Percentiles rank a stretch among this genome's conserved stretches.
Evolutionary conservation across 2,113 vertebrate species (phyloP).

Genomic region (Oxygymnocypris stewartii): DNA sequence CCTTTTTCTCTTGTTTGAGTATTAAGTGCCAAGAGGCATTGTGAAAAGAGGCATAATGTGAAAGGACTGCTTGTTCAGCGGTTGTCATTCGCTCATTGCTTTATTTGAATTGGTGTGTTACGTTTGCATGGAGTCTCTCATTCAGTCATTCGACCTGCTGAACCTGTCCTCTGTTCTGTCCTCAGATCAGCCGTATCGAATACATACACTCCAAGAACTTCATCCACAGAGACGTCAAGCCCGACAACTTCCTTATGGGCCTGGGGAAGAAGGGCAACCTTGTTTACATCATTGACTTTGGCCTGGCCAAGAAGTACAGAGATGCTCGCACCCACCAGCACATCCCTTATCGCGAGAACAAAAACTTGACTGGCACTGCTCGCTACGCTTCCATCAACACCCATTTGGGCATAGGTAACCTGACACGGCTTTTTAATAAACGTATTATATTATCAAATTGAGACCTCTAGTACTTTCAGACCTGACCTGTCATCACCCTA

Average conservation of each 20-base stretch:
- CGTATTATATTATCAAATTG: background rate
- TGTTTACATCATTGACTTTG: slow-evolving; percentile 97
- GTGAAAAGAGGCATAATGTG: background rate
- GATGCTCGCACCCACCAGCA: slow-evolving; percentile 97
- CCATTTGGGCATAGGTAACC: slow-evolving; percentile 91
- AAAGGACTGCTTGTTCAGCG: slow-evolving; percentile 20
- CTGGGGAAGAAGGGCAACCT: slow-evolving; percentile 96
- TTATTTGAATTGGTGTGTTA: slow-evolving; percentile 34
- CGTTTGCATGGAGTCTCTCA: background rate
- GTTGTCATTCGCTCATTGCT: background rate
- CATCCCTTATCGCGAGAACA: slow-evolving; percentile 97
- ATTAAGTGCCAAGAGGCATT: background rate
- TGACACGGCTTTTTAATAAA: background rate
- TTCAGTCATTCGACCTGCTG: background rate
- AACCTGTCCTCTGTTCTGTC: background rate
- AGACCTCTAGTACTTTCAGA: background rate
- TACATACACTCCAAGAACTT: slow-evolving; percentile 99
- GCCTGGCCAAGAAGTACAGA: slow-evolving; percentile 95
- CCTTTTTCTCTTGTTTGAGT: slow-evolving; percentile 24
- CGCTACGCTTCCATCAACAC: slow-evolving; percentile 97
- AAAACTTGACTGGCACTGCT: slow-evolving; percentile 94
- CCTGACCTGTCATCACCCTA: background rate
- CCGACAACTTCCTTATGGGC: slow-evolving; percentile 97
- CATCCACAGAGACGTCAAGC: slow-evolving; percentile 96
- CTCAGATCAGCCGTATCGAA: slow-evolving; percentile 94